A percentile compares a stretch with the other conserved stretches of the same genome.
Conservation (phyloP, 2,888 invertebrate species). For the Spodoptera picta region DNA sequence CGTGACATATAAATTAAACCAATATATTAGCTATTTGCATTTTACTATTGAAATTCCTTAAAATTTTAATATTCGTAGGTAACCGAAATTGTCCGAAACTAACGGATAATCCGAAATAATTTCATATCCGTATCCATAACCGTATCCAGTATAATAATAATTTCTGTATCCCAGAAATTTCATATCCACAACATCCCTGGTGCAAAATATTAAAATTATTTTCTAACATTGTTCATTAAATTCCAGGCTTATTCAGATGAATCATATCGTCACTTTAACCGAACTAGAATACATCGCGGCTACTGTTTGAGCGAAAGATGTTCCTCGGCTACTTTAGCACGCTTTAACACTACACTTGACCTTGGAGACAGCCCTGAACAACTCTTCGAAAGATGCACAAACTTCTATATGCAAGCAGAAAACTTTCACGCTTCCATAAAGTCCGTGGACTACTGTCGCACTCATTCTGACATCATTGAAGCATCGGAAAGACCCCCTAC, state of each 20-base stretch:
- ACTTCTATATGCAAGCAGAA: constrained; percentile 32
- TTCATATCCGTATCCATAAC: too few relatives aligned
- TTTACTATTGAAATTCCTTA: too few relatives aligned
- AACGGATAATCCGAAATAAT: too few relatives aligned
- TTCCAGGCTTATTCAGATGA: constrained; percentile 47
- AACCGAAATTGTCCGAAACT: too few relatives aligned
- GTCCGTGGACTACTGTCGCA: constrained; percentile 55
- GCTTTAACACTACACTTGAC: constrained; percentile 27
- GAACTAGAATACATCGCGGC: constrained; percentile 66
- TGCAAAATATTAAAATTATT: too few relatives aligned
- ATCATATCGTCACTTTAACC: constrained; percentile 50
- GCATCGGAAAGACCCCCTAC: constrained; percentile 14
- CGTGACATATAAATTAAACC: too few relatives aligned
- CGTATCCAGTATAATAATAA: too few relatives aligned
- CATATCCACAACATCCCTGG: too few relatives aligned
- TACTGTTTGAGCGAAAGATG: constrained; percentile 61
- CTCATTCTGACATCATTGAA: constrained; percentile 30
- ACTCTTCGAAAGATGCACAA: constrained; percentile 55
- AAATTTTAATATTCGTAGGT: too few relatives aligned
- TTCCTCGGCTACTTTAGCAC: too few relatives aligned
- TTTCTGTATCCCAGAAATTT: too few relatives aligned
- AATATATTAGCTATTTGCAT: too few relatives aligned
- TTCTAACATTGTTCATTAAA: neutral
- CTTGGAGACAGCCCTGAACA: constrained; percentile 21
- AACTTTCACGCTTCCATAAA: constrained; percentile 51